Evolutionary conservation across 2,113 vertebrate species (phyloP).

Genomic region (Labeo rohita): DNA sequence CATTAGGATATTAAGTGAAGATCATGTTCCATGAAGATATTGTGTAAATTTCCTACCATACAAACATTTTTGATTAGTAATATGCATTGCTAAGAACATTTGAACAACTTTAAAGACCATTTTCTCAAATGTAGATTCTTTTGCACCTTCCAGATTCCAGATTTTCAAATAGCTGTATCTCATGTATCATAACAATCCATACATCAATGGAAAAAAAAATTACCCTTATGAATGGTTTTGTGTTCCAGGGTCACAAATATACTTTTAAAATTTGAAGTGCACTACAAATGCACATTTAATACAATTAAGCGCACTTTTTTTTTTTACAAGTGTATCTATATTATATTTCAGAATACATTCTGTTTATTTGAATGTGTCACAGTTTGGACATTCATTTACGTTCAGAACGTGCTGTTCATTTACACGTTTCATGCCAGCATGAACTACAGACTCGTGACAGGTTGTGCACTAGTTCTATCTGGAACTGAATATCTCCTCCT

Average conservation of each 20-base stretch:
- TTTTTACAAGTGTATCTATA: neutral
- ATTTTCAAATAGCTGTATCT: too few species aligned
- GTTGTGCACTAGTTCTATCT: slow-evolving; percentile 29
- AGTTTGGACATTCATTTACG: neutral
- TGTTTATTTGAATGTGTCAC: neutral
- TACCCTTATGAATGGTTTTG: too few species aligned
- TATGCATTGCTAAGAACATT: too few species aligned
- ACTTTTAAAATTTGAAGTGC: neutral
- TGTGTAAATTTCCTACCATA: too few species aligned
- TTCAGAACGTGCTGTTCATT: neutral
- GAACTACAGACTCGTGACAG: neutral
- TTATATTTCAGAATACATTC: neutral
- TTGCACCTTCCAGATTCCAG: too few species aligned
- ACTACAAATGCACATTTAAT: neutral
- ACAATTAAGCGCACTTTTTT: neutral
- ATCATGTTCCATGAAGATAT: too few species aligned
- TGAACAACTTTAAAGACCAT: too few species aligned
- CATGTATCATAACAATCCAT: too few species aligned
- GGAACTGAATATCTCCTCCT: slow-evolving; percentile 32
- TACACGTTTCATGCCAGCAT: neutral
- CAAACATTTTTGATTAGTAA: too few species aligned
- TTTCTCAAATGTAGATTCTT: too few species aligned
- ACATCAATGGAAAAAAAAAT: too few species aligned
- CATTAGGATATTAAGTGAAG: too few species aligned
- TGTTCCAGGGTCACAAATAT: neutral